Evolutionary conservation across 2,888 invertebrate genomes (phyloP), one percentile per base, ranked within the genome.

Genomic region (Eubasilissa splendida): DNA sequence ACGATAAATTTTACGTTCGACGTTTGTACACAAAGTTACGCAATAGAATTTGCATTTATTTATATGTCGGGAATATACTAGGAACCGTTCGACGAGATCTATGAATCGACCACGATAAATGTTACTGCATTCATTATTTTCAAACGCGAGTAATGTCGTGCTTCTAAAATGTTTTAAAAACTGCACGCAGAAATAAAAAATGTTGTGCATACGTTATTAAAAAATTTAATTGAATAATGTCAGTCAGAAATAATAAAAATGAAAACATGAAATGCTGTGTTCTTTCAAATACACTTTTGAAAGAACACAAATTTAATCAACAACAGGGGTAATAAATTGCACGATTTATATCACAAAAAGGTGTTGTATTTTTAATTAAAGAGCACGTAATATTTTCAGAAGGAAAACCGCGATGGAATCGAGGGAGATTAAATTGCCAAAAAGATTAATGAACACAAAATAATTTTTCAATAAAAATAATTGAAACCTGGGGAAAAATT

Each of bases 391-490:
- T 33, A 11, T 63, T 63, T 63, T 63, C 33, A 22, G 33, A n/a
- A 42, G 42, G 5, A 42, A 63, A 63, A 33, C 42, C 63, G 63
- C 33, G 42, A 63, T 33, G 63, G 12, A 63, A 63, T 12, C 11
- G 11, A 63, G 42, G 42, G 3, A 42, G 63, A 63, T 63, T 63
- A 63, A 63, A 63, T 63, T 63, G 31, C 33, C 33, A 63, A 63
- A 63, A 42, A 63, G 63, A 63, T 33, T 63, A 31, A 63, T 63
- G 31, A 63, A 63, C 63, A 12, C 12, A 42, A 42, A 4, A 42
- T 31, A 63, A 63, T 31, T 31, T 33, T 63, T 31, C 63, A 63
- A 63, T 63, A n/a, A 63, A 63, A 63, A 42, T 63, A 63, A 63
- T 31, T 33, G 10, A 12, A 63, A 42, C 12, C 63, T 12, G 31